A percentile compares a stretch with the other conserved stretches of the same genome.
Evolutionary conservation across 2,888 invertebrate species (phyloP).

Genomic region (Linyphia triangularis): DNA sequence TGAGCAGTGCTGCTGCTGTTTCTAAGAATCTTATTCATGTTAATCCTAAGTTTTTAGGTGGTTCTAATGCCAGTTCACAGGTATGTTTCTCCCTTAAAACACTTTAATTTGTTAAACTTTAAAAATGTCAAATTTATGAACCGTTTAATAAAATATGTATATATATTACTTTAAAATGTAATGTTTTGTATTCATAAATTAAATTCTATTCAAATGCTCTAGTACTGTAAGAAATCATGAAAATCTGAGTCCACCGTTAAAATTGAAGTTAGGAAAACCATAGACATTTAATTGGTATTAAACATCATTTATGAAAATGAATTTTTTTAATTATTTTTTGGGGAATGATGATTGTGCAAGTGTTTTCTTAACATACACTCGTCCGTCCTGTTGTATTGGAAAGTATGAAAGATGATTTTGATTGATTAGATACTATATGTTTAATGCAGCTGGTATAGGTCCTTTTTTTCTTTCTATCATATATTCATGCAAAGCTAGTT

Average conservation of each 20-base stretch:
- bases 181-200: neutral
- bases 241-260: neutral
- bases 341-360: too few relatives aligned
- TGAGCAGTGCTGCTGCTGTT: neutral
- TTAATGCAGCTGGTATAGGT: too few relatives aligned
- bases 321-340: too few relatives aligned
- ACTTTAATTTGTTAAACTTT: too few relatives aligned
- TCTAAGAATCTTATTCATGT: slow-evolving; percentile 89
- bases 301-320: neutral
- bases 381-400: neutral
- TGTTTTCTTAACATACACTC: too few relatives aligned
- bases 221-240: slow-evolving; percentile 1
- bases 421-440: too few relatives aligned
- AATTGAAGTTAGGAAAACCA: slow-evolving; percentile 4
- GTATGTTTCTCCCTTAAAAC: slow-evolving; percentile 18
- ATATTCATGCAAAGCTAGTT: too few relatives aligned
- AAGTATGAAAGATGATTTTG: too few relatives aligned
- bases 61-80: slow-evolving; percentile 50
- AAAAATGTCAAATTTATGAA: too few relatives aligned
- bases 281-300: neutral
- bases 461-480: too few relatives aligned
- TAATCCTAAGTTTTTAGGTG: slow-evolving; percentile 93
- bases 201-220: neutral
- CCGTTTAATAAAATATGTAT: too few relatives aligned
- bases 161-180: neutral